Conservation (phyloP, 2,113 vertebrate genomes). For the Serinus canaria region DNA sequence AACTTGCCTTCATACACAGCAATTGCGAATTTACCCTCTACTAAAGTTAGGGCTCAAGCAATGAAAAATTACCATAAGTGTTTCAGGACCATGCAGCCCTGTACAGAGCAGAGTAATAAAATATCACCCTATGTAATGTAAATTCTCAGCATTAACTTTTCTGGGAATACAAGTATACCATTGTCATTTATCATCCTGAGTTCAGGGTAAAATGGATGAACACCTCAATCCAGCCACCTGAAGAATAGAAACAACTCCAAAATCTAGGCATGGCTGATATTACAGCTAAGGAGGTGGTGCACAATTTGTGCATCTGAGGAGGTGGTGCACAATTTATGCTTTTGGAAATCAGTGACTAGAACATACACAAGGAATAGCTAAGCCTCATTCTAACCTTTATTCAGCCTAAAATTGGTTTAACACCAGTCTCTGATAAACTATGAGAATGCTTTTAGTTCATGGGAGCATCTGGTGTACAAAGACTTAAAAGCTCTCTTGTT, state of each 20-base stretch:
- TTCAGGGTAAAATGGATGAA: background rate
- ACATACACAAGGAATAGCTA: background rate
- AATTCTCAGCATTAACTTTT: background rate
- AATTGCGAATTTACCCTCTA: background rate
- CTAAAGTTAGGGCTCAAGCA: background rate
- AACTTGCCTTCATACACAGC: background rate
- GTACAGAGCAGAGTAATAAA: background rate
- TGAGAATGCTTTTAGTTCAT: background rate
- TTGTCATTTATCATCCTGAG: background rate
- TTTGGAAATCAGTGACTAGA: background rate
- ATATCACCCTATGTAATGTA: background rate
- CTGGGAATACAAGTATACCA: background rate
- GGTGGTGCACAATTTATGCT: background rate
- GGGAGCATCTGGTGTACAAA: background rate
- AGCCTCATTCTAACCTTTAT: background rate
- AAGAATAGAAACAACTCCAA: background rate
- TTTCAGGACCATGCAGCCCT: background rate
- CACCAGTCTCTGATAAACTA: background rate
- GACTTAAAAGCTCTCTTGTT: background rate
- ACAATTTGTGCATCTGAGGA: background rate
- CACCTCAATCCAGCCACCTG: background rate
- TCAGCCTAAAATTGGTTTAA: background rate
- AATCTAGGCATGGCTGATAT: background rate
- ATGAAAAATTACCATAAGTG: background rate
- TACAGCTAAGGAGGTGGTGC: background rate